Evolutionary conservation across 1,140 invertebrate genomes (phyloP), one percentile per base, ranked within the genome.

Genomic region (Drosophila elegans): DNA sequence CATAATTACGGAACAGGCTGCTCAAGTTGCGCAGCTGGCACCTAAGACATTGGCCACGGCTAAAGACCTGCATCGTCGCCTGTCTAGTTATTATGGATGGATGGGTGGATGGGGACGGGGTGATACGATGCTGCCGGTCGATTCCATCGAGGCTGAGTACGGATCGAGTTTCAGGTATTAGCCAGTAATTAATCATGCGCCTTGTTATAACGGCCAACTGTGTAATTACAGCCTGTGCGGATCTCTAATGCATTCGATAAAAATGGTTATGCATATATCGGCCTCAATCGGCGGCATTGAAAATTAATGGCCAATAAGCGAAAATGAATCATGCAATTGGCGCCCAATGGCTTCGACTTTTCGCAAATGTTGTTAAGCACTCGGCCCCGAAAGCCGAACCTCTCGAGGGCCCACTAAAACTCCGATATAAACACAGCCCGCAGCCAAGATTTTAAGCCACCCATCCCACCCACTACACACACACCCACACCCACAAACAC

Each of bases 291-390:
- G 51, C 16, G 11, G 54, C 73, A 60, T 46, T 48, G 78, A 66
- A 73, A 83, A 86, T 89, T 89, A 81, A 86, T 86, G 74, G 75
- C 60, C 75, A 76, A 89, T 83, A 66, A 83, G 52, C 66, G 60
- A 42, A 76, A 78, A 88, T 86, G 81, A 86, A 89, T 86, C 84
- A 89, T 83, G 79, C 69, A 66, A 86, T 81, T 81, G 82, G 55
- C 48, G 55, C 46, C 60, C 60, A 77, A 84, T 80, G 74, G 78
- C 64, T 74, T 80, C 39, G 44, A 80, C 75, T 77, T 73, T 67
- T 69, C 71, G 67, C 60, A 59, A 68, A 69, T 59, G 41, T 69
- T 57, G 32, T 64, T 72, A 66, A 64, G 46, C 46, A 41, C 55
- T 32, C 42, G 55, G 49, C 72, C 55, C 56, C 34, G 21, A 52